Evolutionary conservation across 1,140 invertebrate genomes (phyloP), one percentile per base, ranked within the genome.

Genomic region (Berghia stephanieae): DNA sequence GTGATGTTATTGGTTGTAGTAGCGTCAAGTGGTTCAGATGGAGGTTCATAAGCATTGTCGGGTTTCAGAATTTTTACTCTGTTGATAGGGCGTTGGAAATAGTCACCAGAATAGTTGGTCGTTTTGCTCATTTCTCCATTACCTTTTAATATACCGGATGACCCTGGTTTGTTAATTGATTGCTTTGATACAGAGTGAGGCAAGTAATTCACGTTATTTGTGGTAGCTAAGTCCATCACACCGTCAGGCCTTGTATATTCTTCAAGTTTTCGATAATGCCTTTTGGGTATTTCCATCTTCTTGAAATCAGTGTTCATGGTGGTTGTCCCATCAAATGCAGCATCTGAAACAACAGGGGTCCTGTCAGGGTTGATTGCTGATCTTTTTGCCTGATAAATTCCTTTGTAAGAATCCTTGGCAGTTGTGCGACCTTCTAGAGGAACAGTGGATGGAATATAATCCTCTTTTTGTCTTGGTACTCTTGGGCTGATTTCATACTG

Each of bases 171-270:
- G 31, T 71, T 73, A 27, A 78, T 63, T 4, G 66, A 18, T 38
- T 69, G 46, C n/a, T 68, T 21, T 31, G 46, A 31, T 31, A 42
- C 36, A 4, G 44, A 27, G 38, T 84, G 79, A 67, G 83, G 78
- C 43, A 46, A 79, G 70, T 83, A 89, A 16, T 85, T 83, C 8
- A 79, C 55, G 40, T 86, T 81, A 73, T 85, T 82, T 8, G 86
- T 77, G 1, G 81, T 82, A 18, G 27, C 44, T 43, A 82, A 55
- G 69, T 82, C 81, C 78, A 82, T 82, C 24, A 63, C 63, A 6
- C 78, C 81, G 31, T 75, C 63, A 18, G 81, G 78, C 13, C 52
- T 72, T 13, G 73, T 40, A 49, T 82, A 82, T 13, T 78, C 44
- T 31, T 75, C 31, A 31, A 38, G n/a, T 27, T 63, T 63, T n/a